Conservation (phyloP, 2,888 invertebrate species). For the Drosophila mimetica region DNA sequence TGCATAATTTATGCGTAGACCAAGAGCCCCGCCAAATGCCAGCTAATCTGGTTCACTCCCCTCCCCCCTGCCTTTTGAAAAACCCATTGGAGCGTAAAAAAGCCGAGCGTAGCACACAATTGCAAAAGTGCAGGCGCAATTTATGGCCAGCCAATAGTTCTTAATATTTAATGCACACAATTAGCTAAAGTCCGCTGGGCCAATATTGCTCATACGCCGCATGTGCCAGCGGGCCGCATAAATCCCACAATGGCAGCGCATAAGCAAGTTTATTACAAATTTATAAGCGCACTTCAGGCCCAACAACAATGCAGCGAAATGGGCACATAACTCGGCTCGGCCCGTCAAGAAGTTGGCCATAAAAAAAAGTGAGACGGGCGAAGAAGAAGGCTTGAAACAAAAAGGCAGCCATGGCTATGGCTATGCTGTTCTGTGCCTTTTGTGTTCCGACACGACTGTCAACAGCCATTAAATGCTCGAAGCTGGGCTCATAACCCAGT, state of each 20-base stretch:
- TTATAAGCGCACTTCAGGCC: constrained; percentile 74
- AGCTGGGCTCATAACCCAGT: constrained; percentile 74
- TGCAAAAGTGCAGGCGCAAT: constrained; percentile 29
- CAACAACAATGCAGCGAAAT: constrained; percentile 62
- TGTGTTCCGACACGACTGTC: constrained; percentile 78
- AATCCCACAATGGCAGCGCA: constrained; percentile 42
- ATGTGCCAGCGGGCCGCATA: constrained; percentile 21
- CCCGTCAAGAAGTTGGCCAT: constrained; percentile 62
- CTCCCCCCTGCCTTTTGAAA: background rate
- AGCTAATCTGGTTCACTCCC: constrained; percentile 23
- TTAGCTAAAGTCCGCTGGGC: constrained; percentile 45
- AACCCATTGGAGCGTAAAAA: constrained; percentile 38
- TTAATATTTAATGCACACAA: constrained; percentile 68
- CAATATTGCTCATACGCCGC: constrained; percentile 63
- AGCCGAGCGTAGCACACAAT: constrained; percentile 18
- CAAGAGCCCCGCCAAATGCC: constrained; percentile 15
- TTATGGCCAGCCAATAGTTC: constrained; percentile 55
- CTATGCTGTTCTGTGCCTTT: constrained; percentile 21
- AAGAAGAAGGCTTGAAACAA: constrained; percentile 48
- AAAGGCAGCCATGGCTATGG: background rate
- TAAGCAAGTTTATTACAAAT: constrained; percentile 69
- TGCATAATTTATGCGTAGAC: constrained; percentile 72
- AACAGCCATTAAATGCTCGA: constrained; percentile 80
- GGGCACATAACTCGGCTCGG: constrained; percentile 69
- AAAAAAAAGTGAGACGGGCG: constrained; percentile 60